Percentiles rank a stretch among this genome's conserved stretches.
Evolutionary conservation across 2,113 vertebrate genomes (phyloP).

Genomic region (Trematocara zebra): DNA sequence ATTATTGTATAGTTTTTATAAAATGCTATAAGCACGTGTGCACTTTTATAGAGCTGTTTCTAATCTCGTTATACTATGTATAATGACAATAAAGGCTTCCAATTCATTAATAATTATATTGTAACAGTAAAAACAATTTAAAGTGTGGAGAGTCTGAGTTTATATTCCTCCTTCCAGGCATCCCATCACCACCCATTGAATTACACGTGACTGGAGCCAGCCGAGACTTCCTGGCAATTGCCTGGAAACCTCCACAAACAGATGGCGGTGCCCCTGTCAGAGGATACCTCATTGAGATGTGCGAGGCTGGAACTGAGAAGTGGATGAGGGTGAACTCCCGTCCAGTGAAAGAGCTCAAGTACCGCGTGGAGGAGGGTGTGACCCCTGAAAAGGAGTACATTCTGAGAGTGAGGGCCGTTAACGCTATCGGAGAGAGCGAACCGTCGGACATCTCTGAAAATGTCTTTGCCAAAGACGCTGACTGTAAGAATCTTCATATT

Average conservation of each 20-base stretch:
- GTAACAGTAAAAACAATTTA: neutral
- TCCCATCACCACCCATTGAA: slow-evolving; percentile 90
- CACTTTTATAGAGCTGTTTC: neutral
- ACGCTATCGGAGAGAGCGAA: slow-evolving; percentile 87
- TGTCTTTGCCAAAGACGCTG: slow-evolving; percentile 91
- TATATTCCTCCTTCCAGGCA: slow-evolving; percentile 60
- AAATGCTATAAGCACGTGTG: neutral
- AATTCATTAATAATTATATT: neutral
- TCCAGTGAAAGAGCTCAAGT: slow-evolving; percentile 94
- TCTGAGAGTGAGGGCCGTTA: slow-evolving; percentile 92
- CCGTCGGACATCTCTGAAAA: slow-evolving; percentile 97
- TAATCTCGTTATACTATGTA: neutral
- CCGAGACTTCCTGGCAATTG: slow-evolving; percentile 85
- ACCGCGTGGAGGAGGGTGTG: slow-evolving; percentile 86
- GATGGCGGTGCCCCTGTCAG: slow-evolving; percentile 87
- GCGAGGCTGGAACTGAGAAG: slow-evolving; percentile 92
- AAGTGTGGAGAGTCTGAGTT: neutral
- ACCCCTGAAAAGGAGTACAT: slow-evolving; percentile 94
- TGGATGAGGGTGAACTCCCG: slow-evolving; percentile 98
- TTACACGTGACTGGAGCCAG: slow-evolving; percentile 92
- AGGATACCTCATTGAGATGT: slow-evolving; percentile 95
- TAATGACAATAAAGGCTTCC: neutral
- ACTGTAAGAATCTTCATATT: slow-evolving; percentile 78
- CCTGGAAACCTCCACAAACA: slow-evolving; percentile 91
- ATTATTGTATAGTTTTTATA: neutral